phyloP scores from a whole-genome alignment of 2,797 vertebrate genomes.

The Epinephelus coioides region DNA sequence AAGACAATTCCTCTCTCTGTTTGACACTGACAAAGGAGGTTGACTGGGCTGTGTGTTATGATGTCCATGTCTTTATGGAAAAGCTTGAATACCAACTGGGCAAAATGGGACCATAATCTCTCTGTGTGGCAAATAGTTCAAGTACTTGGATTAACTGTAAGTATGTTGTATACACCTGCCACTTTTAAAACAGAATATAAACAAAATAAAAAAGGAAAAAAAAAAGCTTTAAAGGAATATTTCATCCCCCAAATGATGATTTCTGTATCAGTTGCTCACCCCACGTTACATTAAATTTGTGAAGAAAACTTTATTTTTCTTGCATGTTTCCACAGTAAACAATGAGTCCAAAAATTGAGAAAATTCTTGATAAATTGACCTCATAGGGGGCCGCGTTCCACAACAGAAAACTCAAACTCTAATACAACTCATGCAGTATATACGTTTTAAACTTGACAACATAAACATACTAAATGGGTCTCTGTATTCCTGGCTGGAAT shows the following conservation, averaged over 20 bases:
- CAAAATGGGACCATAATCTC: not conserved
- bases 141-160: not conserved
- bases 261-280: too few species aligned
- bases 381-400: too few species aligned
- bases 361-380: too few species aligned
- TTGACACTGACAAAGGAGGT: conserved; percentile 17
- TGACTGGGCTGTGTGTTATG: not conserved
- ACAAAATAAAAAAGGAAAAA: not conserved
- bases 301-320: too few species aligned
- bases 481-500: too few species aligned
- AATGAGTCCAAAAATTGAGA: too few species aligned
- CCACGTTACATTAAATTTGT: too few species aligned
- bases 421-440: too few species aligned
- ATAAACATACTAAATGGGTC: too few species aligned
- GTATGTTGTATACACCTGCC: not conserved
- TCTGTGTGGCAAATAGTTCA: not conserved
- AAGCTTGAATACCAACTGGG: not conserved
- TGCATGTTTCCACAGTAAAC: too few species aligned
- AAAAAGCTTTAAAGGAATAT: not conserved
- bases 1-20: conserved; percentile 35
- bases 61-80: conserved; percentile 6
- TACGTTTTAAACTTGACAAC: too few species aligned
- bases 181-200: not conserved
- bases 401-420: too few species aligned
- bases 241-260: not conserved